These are phyloP conservation scores for Cancer borealis DNA, from an alignment of 2,888 invertebrate species.

Conservation along the genomic window DNA sequence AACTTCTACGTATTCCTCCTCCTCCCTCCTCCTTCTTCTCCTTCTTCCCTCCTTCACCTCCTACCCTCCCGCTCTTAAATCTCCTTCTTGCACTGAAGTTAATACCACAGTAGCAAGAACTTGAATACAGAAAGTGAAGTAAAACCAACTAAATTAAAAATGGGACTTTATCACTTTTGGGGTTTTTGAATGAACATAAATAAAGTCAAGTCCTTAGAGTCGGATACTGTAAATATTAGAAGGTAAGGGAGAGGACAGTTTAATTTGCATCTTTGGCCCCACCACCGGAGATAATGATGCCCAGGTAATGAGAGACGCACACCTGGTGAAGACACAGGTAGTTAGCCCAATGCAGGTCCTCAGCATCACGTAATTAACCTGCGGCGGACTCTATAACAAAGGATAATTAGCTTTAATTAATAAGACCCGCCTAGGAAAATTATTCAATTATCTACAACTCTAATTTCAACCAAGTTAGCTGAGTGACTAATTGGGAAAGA, in stretches of 20 bases:
- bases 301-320: not conserved
- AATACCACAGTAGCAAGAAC: not conserved
- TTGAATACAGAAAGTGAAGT: not conserved
- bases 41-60: not conserved
- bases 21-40: not conserved
- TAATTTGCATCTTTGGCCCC: not conserved
- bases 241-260: not conserved
- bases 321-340: conserved; percentile 17
- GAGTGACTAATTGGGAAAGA: not conserved
- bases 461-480: not conserved
- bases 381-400: not conserved
- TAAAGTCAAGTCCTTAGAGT: not conserved
- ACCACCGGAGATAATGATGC: not conserved
- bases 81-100: not conserved
- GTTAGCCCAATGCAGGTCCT: not conserved
- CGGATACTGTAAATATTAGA: not conserved
- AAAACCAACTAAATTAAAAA: not conserved
- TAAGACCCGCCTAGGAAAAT: conserved; percentile 4
- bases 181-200: not conserved
- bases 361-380: conserved; percentile 22
- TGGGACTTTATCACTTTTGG: not conserved
- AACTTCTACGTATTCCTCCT: not conserved
- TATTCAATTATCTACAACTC: not conserved
- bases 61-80: not conserved
- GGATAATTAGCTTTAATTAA: not conserved